These are phyloP conservation scores for Nyctibius bracteatus DNA, from an alignment of 2,113 vertebrate species.

Conservation along the genomic window DNA sequence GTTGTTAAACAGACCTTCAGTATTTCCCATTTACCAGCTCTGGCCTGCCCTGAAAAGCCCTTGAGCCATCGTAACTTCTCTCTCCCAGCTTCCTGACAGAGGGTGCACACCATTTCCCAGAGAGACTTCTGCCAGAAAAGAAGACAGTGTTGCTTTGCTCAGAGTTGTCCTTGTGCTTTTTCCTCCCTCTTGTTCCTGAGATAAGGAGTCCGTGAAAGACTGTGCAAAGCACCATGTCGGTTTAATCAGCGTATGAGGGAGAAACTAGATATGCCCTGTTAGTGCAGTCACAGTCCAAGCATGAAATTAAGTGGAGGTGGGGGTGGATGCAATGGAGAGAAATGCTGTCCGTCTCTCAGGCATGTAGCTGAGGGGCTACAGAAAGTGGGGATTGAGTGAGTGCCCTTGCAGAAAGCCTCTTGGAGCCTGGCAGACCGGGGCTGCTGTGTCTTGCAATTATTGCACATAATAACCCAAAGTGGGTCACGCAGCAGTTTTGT, in stretches of 20 bases:
- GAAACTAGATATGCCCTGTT: slow-evolving; percentile 67
- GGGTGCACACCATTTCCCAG: not conserved
- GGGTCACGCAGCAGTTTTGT: slow-evolving; percentile 9
- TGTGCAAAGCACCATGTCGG: slow-evolving; percentile 71
- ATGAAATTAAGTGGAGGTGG: slow-evolving; percentile 54
- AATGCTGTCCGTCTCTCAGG: slow-evolving; percentile 25
- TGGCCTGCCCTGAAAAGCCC: not conserved
- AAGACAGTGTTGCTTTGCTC: slow-evolving; percentile 21
- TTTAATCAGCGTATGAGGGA: slow-evolving; percentile 60
- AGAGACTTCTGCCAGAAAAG: not conserved
- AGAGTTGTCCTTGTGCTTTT: slow-evolving; percentile 65
- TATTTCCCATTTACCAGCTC: not conserved
- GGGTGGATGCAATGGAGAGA: not conserved
- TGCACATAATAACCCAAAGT: slow-evolving; percentile 7
- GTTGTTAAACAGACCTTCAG: not conserved
- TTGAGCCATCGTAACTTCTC: not conserved
- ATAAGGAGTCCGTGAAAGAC: slow-evolving; percentile 71
- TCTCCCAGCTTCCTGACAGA: not conserved
- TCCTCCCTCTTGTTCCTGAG: slow-evolving; percentile 56
- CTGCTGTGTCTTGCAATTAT: not conserved
- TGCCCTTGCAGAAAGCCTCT: slow-evolving; percentile 45
- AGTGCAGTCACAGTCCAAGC: slow-evolving; percentile 44
- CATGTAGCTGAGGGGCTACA: not conserved
- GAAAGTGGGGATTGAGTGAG: not conserved
- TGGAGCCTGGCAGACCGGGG: slow-evolving; percentile 16